Evolutionary conservation across 2,797 vertebrate genomes (phyloP), one percentile per base, ranked within the genome.

Genomic region (Pangasius larnaudii): DNA sequence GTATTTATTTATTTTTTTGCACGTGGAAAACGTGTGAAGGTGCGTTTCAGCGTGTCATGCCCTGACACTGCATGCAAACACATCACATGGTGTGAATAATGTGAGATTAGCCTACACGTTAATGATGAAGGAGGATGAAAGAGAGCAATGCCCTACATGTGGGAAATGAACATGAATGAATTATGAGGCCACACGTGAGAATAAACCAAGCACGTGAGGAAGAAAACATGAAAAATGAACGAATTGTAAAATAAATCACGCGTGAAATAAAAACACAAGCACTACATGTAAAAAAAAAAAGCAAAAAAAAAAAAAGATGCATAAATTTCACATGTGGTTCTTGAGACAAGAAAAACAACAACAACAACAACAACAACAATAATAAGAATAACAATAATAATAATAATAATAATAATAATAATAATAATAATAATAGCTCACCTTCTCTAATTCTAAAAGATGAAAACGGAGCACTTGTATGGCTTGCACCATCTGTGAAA

Each of bases 401-500:
- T 90, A 88, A 89, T 87, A 91, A 24, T 63, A 61, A 56, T 49
- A 77, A 75, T 72, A 77, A 71, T 51, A 36, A 84, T 39, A 61
- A 82, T n/a, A n/a, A 67, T 53, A 14, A 79, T 24, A 51, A 11
- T 36, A n/a, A 5, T 10, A 42, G 42, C 53, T 53, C 84, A 95
- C 95, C 94, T 95, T 95, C 77, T 95, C 95, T 86, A 95, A 92
- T 91, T 95, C 95, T 90, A 95, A 90, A 2, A 95, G 94, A 92
- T 95, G 95, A 91, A 95, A 95, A 9, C 94, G 93, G 86, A 95
- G 92, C 71, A 95, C 94, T 67, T 94, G 95, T 63, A 95, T 94
- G 6, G 94, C 88, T 90, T 95, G 94, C 58, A 95, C 93, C 95
- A 95, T 95, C 95, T 95, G 61, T 27, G 72, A 83, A n/a, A n/a